Evolutionary conservation across 2,888 invertebrate species (phyloP).

Genomic region (Yponomeuta evonymella): DNA sequence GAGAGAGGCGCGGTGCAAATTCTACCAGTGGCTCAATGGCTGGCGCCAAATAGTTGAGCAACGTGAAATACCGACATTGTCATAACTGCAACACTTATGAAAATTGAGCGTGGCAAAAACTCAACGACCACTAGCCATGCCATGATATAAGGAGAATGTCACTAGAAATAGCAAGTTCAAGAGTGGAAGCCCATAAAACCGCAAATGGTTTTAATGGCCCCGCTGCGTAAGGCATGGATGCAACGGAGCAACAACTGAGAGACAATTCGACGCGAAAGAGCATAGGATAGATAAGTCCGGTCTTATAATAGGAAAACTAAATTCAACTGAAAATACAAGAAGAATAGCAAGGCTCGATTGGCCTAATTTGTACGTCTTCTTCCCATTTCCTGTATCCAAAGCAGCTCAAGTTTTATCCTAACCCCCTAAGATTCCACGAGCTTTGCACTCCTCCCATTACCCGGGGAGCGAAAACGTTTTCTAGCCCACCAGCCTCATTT

Average conservation of each 20-base stretch:
- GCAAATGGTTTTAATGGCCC: neutral
- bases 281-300: neutral
- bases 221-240: neutral
- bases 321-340: neutral
- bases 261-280: neutral
- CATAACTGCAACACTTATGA: neutral
- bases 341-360: no score
- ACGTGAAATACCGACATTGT: neutral
- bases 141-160: neutral
- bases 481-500: no score
- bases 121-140: neutral
- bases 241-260: neutral
- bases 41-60: constrained; percentile 5
- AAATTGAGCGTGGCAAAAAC: neutral
- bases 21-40: constrained; percentile 7
- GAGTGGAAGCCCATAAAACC: neutral
- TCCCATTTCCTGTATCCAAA: no score
- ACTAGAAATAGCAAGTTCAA: neutral
- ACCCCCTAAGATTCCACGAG: no score
- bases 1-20: constrained; percentile 11
- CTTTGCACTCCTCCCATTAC: no score
- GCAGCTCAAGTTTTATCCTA: no score
- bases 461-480: no score
- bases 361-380: no score
- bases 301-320: neutral